Evolutionary conservation across 2,113 vertebrate genomes (phyloP).

Genomic region (Onychostoma macrolepis): DNA sequence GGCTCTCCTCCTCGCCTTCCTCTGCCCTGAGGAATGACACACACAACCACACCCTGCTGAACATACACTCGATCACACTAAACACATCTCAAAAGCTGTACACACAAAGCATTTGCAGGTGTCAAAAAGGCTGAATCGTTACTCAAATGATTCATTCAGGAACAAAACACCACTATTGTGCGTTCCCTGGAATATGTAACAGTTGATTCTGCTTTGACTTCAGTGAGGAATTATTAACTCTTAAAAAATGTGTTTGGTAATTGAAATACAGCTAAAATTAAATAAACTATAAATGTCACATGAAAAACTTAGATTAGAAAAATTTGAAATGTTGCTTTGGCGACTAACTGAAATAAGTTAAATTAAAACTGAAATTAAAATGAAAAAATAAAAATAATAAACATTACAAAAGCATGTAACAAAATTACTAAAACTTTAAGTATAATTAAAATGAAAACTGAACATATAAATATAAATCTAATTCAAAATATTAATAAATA

Average conservation of each 20-base stretch:
- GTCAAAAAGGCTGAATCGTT: neutral
- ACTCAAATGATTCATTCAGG: neutral
- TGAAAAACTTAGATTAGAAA: too few relatives aligned
- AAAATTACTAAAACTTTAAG: too few relatives aligned
- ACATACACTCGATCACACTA: neutral
- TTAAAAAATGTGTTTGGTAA: too few relatives aligned
- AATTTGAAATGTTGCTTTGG: neutral
- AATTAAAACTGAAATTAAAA: neutral
- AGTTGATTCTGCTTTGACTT: neutral
- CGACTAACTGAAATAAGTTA: neutral
- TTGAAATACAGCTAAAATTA: too few relatives aligned
- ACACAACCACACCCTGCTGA: neutral
- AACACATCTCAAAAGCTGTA: neutral
- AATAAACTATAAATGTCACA: too few relatives aligned
- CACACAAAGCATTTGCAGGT: neutral
- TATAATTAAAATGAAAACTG: neutral
- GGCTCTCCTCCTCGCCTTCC: constrained; percentile 86
- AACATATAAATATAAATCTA: neutral
- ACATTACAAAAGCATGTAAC: neutral
- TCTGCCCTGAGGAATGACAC: constrained; percentile 75
- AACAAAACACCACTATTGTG: neutral
- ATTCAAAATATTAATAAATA: neutral
- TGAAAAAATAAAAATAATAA: neutral
- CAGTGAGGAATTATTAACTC: neutral
- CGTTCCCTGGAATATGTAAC: neutral